phyloP scores from a whole-genome alignment of 2,888 invertebrate genomes.

The Lumbricus terrestris region DNA sequence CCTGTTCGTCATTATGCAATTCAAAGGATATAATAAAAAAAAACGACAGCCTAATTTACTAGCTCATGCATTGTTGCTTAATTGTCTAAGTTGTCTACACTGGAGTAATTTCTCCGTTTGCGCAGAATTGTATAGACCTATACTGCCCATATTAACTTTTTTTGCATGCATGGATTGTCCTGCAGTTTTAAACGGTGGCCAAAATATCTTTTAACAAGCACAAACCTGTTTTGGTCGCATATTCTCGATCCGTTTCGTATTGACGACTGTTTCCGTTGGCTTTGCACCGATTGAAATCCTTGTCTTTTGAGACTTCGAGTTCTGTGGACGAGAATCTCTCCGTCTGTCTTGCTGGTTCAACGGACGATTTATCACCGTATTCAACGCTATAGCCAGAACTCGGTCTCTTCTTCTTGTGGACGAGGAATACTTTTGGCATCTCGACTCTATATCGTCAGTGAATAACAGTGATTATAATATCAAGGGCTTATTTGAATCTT shows the following conservation, averaged over 20 bases:
- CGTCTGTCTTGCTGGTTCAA: neutral
- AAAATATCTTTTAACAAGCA: neutral
- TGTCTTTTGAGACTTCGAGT: neutral
- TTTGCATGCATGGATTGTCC: too few relatives aligned
- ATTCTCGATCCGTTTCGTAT: neutral
- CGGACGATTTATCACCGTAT: neutral
- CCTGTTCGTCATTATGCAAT: too few relatives aligned
- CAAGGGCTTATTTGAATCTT: neutral
- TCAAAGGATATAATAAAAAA: too few relatives aligned
- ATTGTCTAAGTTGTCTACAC: too few relatives aligned
- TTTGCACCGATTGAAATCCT: neutral
- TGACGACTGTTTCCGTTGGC: neutral
- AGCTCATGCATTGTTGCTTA: too few relatives aligned
- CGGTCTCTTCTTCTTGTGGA: neutral
- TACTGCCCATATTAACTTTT: too few relatives aligned
- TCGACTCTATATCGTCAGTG: neutral
- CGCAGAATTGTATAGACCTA: too few relatives aligned
- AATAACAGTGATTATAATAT: neutral
- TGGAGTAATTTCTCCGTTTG: too few relatives aligned
- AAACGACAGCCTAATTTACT: too few relatives aligned
- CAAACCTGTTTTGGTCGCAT: neutral
- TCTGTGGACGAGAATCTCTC: neutral
- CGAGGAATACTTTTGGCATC: neutral
- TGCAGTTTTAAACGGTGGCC: too few relatives aligned
- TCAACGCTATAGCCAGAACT: neutral